Evolutionary conservation across 1,140 invertebrate species (phyloP).

Genomic region (Thalassaphorura encarpata): DNA sequence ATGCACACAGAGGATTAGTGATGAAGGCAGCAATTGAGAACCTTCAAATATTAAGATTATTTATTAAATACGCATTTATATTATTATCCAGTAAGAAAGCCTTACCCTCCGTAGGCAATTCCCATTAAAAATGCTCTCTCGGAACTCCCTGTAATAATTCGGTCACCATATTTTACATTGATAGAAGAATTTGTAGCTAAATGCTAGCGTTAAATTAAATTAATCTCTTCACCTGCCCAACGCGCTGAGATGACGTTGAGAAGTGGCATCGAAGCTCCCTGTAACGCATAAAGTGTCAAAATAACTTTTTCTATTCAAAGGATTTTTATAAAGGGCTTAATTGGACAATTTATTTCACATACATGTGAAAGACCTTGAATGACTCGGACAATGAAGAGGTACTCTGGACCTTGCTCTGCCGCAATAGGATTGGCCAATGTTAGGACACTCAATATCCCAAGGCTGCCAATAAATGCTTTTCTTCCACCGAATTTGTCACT

Average conservation of each 20-base stretch:
- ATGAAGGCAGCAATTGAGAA: slow-evolving; percentile 37
- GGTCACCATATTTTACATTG: too few species aligned
- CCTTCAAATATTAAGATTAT: too few species aligned
- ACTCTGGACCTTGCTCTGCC: slow-evolving; percentile 36
- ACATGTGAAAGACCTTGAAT: slow-evolving; percentile 39
- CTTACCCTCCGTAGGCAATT: slow-evolving; percentile 40
- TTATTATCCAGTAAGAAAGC: too few species aligned
- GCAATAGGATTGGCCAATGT: slow-evolving; percentile 40
- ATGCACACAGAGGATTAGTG: slow-evolving; percentile 38
- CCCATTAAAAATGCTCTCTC: slow-evolving; percentile 32
- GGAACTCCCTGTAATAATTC: background rate
- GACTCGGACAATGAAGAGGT: slow-evolving; percentile 38
- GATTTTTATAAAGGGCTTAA: too few species aligned
- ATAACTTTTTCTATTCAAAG: too few species aligned
- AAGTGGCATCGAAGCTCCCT: slow-evolving; percentile 47
- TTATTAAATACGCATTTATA: too few species aligned
- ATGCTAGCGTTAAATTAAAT: too few species aligned
- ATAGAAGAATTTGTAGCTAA: too few species aligned
- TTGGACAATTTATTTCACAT: too few species aligned
- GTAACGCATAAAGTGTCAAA: slow-evolving; percentile 2
- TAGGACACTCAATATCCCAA: slow-evolving; percentile 36
- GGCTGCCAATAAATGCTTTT: slow-evolving; percentile 35
- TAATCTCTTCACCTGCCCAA: slow-evolving; percentile 42
- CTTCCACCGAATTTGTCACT: slow-evolving; percentile 39
- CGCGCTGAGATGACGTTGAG: slow-evolving; percentile 46